These are phyloP conservation scores for Rhodeus uyekii DNA, from an alignment of 2,797 vertebrate genomes.

Conservation along the genomic window DNA sequence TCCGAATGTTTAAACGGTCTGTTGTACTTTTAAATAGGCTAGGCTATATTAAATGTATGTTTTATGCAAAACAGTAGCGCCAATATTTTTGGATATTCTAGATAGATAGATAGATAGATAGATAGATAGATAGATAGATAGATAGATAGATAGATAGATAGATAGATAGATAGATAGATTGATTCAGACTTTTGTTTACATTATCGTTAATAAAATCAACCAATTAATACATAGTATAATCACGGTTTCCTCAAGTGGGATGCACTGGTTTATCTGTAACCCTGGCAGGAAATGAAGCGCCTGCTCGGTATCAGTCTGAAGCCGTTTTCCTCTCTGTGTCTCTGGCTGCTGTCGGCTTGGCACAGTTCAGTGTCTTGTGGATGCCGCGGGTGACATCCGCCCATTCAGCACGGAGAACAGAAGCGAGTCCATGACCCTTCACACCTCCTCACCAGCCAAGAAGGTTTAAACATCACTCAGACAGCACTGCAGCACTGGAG, in stretches of 20 bases:
- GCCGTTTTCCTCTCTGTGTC: conserved; percentile 26
- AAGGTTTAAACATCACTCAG: conserved; percentile 70
- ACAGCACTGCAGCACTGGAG: conserved; percentile 56
- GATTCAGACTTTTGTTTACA: neutral
- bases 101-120: no score
- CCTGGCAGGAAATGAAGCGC: conserved; percentile 31
- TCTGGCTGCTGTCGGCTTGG: conserved; percentile 37
- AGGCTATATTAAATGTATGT: neutral
- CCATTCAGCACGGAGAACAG: conserved; percentile 62
- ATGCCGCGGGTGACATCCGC: conserved; percentile 53
- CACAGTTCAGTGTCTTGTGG: conserved; percentile 54
- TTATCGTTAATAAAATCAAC: no score
- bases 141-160: no score
- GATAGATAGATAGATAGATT: no score
- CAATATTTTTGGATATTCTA: neutral
- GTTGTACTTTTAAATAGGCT: neutral
- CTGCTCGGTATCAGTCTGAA: conserved; percentile 8
- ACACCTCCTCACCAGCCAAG: conserved; percentile 61
- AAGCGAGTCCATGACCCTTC: conserved; percentile 56
- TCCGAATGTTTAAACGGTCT: no score
- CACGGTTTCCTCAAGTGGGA: neutral
- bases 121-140: no score
- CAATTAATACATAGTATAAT: no score
- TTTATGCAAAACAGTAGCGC: neutral
- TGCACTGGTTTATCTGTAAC: neutral